These are phyloP conservation scores for Neoaliturus tenellus DNA, from an alignment of 2,888 invertebrate species.

Conservation along the genomic window DNA sequence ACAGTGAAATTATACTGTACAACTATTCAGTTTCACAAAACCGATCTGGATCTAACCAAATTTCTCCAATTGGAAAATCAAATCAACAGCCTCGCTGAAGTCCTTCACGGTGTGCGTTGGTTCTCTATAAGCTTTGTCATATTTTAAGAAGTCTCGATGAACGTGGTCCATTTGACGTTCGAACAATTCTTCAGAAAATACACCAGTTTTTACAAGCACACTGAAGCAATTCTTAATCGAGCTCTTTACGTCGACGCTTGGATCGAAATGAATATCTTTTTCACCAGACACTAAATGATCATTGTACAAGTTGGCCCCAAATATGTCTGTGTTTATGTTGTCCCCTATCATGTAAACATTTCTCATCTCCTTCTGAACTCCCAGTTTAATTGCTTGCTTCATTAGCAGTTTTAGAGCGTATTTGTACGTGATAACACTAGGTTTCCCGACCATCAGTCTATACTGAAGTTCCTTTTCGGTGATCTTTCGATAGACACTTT, in stretches of 20 bases:
- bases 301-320: conserved; percentile 80
- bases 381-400: conserved; percentile 75
- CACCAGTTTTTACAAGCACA: conserved; percentile 77
- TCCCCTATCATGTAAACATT: conserved; percentile 81
- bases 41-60: background rate
- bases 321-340: conserved; percentile 80
- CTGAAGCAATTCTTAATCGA: conserved; percentile 72
- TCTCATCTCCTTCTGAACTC: conserved; percentile 73
- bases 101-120: conserved; percentile 76
- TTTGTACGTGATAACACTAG: conserved; percentile 80
- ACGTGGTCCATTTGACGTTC: conserved; percentile 73
- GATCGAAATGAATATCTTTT: conserved; percentile 67
- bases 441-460: conserved; percentile 79
- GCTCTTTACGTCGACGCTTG: background rate
- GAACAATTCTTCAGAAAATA: conserved; percentile 74
- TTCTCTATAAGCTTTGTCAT: conserved; percentile 74
- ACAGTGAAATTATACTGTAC: too few species aligned
- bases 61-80: conserved; percentile 38
- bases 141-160: conserved; percentile 76
- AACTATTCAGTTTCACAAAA: too few species aligned
- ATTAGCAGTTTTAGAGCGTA: conserved; percentile 77
- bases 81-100: conserved; percentile 76
- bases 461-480: conserved; percentile 78
- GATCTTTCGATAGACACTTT: conserved; percentile 78
- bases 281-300: conserved; percentile 73